Evolutionary conservation across 2,888 invertebrate species (phyloP), one percentile per base, ranked within the genome.

Genomic region (Tribolium freemani): DNA sequence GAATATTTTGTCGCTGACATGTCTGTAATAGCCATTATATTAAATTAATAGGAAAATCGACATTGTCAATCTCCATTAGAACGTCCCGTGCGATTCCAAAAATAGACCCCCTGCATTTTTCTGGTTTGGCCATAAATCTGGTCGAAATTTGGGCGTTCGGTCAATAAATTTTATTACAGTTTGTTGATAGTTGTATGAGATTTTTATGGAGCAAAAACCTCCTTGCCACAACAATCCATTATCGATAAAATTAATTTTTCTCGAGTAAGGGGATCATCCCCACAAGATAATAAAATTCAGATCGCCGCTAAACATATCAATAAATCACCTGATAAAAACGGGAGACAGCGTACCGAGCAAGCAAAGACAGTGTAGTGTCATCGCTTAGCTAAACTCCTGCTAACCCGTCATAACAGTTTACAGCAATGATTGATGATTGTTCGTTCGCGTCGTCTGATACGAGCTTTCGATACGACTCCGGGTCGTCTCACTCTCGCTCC

Each of bases 301-400:
- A 71, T 71, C 71, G 71, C 57, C 64, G 46, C 57, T 69, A 66
- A 78, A 75, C 74, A 76, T 76, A 76, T 78, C 77, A 76, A 79
- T 78, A 79, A 78, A 79, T 78, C 79, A 78, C 73, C 66, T 69
- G 74, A 78, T 79, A 77, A 77, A 78, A 78, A 69, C 78, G 74
- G 67, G 60, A 74, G 69, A 71, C 70, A 73, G 74, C 68, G 69
- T 61, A 63, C 38, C 57, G 30, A 21, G 50, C 50, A 69, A 61
- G 58, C 67, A 60, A 70, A 72, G 76, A 78, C 78, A 78, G 75
- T 78, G 77, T 77, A 75, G 75, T 77, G 77, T 78, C 77, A 74
- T 74, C 79, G 75, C 73, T 77, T 75, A 75, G 74, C 74, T 73
- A 68, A 75, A 77, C 74, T 75, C 76, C 72, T 76, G 78, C 74